A percentile compares a stretch with the other conserved stretches of the same genome.
phyloP scores from a whole-genome alignment of 2,113 vertebrate species.

The Coptodon bakossiorum region DNA sequence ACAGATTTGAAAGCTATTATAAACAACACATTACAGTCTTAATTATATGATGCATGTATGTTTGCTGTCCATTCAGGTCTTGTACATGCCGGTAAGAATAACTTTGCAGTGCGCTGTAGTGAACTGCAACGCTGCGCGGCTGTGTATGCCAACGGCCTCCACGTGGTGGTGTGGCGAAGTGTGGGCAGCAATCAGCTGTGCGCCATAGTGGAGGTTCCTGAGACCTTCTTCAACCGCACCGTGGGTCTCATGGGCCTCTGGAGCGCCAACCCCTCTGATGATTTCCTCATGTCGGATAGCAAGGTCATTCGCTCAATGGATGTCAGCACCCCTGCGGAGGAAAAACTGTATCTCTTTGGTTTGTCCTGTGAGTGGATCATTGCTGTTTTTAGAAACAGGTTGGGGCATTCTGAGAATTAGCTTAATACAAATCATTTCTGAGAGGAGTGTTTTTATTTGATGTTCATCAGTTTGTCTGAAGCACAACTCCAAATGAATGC shows the following conservation, averaged over 20 bases:
- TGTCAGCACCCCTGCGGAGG: conserved; percentile 54
- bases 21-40: background rate
- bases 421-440: background rate
- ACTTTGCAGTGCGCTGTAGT: conserved; percentile 67
- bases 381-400: background rate
- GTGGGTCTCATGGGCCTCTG: conserved; percentile 77
- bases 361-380: conserved; percentile 72
- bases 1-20: background rate
- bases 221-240: conserved; percentile 72
- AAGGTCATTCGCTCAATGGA: conserved; percentile 22
- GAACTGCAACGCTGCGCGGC: conserved; percentile 52
- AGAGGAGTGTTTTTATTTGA: background rate
- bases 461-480: background rate
- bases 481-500: background rate
- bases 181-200: conserved; percentile 39
- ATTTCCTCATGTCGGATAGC: conserved; percentile 75
- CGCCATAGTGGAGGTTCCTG: conserved; percentile 68
- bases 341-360: conserved; percentile 66
- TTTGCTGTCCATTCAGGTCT: conserved; percentile 52
- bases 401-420: background rate
- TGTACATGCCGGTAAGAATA: conserved; percentile 29
- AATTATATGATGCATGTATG: background rate
- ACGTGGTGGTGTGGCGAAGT: conserved; percentile 59
- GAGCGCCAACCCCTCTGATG: conserved; percentile 66
- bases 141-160: conserved; percentile 69